These are phyloP conservation scores for Gouania willdenowi DNA, from an alignment of 2,797 vertebrate species.

Conservation along the genomic window DNA sequence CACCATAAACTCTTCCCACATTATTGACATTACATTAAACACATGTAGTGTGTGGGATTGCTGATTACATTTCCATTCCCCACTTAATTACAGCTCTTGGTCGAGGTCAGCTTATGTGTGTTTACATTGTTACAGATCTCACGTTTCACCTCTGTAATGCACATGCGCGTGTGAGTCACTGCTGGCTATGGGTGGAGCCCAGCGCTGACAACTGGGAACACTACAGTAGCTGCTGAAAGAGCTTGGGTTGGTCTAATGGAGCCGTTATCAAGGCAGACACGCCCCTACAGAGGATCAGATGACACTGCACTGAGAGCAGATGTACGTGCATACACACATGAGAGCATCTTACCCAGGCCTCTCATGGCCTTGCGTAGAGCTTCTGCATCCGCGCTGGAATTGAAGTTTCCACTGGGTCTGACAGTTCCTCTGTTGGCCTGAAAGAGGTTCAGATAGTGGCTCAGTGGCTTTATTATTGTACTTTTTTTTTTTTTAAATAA, in stretches of 20 bases:
- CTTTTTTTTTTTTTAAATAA: too few relatives aligned
- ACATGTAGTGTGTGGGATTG: neutral
- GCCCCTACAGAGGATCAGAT: constrained; percentile 4
- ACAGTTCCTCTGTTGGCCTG: constrained; percentile 77
- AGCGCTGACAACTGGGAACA: neutral
- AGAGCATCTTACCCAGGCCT: constrained; percentile 79
- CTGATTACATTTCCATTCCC: neutral
- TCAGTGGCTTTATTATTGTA: too few relatives aligned
- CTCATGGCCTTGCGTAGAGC: constrained; percentile 88
- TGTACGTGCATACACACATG: neutral
- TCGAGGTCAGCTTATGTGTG: constrained; percentile 4
- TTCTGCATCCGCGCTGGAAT: constrained; percentile 84
- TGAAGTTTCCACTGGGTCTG: constrained; percentile 79
- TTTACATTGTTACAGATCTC: constrained; percentile 10
- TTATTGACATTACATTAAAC: neutral
- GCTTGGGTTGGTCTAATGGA: neutral
- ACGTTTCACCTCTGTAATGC: constrained; percentile 14
- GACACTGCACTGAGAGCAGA: constrained; percentile 3
- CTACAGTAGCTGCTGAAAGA: neutral
- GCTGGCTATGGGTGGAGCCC: constrained; percentile 20
- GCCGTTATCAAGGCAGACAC: constrained; percentile 1
- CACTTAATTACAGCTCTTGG: constrained; percentile 21
- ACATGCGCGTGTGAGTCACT: constrained; percentile 29
- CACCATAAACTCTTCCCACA: neutral
- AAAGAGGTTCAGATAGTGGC: constrained; percentile 1